phyloP scores from a whole-genome alignment of 2,113 vertebrate genomes.

The Ammodramus savannarum region DNA sequence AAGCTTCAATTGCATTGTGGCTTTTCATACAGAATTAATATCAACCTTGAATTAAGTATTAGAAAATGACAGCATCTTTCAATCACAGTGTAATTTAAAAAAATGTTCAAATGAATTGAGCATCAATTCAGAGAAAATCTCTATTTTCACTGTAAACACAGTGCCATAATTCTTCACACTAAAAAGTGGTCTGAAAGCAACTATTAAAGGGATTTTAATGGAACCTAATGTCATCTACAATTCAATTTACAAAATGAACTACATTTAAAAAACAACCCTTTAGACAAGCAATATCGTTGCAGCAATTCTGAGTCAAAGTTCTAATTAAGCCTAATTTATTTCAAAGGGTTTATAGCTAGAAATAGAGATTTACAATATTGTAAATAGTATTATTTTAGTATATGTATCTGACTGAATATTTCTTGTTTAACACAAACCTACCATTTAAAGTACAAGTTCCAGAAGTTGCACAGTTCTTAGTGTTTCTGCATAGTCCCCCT shows the following conservation, averaged over 20 bases:
- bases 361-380: not conserved
- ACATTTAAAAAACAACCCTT: not conserved
- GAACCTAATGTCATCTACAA: not conserved
- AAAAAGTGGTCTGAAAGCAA: not conserved
- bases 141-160: not conserved
- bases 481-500: not conserved
- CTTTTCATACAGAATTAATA: not conserved
- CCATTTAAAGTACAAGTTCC: not conserved
- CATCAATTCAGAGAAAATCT: not conserved
- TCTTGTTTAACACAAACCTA: fast-evolving
- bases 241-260: not conserved
- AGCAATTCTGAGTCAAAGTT: not conserved
- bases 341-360: not conserved
- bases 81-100: not conserved
- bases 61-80: not conserved
- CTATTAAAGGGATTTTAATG: not conserved
- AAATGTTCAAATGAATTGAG: not conserved
- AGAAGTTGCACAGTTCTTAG: not conserved
- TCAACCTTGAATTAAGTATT: not conserved
- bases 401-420: not conserved
- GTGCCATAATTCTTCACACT: not conserved
- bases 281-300: not conserved
- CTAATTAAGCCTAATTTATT: not conserved
- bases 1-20: not conserved
- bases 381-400: not conserved